Percentiles rank a stretch among this genome's conserved stretches.
phyloP scores from a whole-genome alignment of 2,888 invertebrate genomes.

The Hoplodrina ambigua region DNA sequence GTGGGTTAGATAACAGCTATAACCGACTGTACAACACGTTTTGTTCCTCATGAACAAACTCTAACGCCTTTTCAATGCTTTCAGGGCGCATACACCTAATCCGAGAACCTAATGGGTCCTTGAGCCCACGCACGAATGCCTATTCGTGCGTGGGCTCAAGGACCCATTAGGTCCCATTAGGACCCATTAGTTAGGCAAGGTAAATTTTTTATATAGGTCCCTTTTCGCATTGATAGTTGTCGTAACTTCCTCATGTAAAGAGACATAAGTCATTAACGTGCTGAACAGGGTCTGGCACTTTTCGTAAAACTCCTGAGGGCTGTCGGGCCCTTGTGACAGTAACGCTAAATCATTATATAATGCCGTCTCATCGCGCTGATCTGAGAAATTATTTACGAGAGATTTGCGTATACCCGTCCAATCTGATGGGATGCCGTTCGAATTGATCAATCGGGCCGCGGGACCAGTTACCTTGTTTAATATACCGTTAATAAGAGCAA shows the following conservation, averaged over 20 bases:
- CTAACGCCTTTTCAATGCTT: no score
- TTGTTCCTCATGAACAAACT: no score
- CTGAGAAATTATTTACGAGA: constrained; percentile 6
- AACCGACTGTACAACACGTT: no score
- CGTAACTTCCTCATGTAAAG: no score
- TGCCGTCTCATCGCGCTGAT: constrained; percentile 1
- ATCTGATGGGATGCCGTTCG: not conserved
- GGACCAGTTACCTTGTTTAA: not conserved
- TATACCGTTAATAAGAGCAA: not conserved
- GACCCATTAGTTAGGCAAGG: no score
- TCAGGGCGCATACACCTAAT: not conserved
- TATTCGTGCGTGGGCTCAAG: no score
- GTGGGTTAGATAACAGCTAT: no score
- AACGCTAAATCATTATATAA: not conserved
- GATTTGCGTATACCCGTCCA: not conserved
- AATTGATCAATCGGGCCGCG: not conserved
- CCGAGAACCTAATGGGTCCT: not conserved
- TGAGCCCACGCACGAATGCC: not conserved
- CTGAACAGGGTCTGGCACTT: not conserved
- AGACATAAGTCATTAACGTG: no score
- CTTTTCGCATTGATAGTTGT: no score
- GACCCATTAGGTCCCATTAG: no score
- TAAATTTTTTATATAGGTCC: not conserved
- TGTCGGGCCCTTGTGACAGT: not conserved
- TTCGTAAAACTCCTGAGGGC: not conserved